Percentiles rank a stretch among this genome's conserved stretches.
These are phyloP conservation scores for Drosophila willistoni DNA, from an alignment of 1,140 invertebrate species.

Conservation along the genomic window DNA sequence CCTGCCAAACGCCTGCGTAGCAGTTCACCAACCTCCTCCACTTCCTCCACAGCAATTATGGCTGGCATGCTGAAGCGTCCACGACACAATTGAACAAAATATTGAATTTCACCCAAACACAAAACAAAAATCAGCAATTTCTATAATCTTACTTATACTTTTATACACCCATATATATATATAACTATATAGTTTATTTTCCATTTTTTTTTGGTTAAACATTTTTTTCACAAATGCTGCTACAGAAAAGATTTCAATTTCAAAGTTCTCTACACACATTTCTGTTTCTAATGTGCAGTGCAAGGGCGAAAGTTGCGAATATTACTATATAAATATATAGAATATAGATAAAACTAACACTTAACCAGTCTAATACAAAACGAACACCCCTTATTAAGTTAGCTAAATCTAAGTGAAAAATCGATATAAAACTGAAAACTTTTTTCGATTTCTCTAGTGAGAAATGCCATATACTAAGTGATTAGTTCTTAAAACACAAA, in stretches of 20 bases:
- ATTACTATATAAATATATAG: conserved; percentile 70
- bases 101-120: conserved; percentile 31
- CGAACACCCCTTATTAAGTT: conserved; percentile 42
- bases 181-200: conserved; percentile 50
- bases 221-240: conserved; percentile 29
- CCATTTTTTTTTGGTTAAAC: conserved; percentile 52
- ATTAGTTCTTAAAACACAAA: conserved; percentile 76
- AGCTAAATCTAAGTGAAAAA: conserved; percentile 44
- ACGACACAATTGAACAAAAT: conserved; percentile 49
- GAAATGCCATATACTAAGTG: conserved; percentile 83
- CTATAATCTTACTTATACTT: conserved; percentile 73
- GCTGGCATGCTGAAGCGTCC: conserved; percentile 52
- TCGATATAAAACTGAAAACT: conserved; percentile 63
- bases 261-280: background rate
- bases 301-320: conserved; percentile 80
- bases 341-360: conserved; percentile 52
- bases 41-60: conserved; percentile 37
- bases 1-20: conserved; percentile 74
- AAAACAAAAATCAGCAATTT: conserved; percentile 32
- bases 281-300: conserved; percentile 59
- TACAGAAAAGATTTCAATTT: conserved; percentile 15
- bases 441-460: conserved; percentile 78
- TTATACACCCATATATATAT: conserved; percentile 59
- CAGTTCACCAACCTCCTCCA: conserved; percentile 44
- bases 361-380: conserved; percentile 46